A percentile compares a stretch with the other conserved stretches of the same genome.
phyloP scores from a whole-genome alignment of 2,888 invertebrate genomes.

The Ophraella communa region DNA sequence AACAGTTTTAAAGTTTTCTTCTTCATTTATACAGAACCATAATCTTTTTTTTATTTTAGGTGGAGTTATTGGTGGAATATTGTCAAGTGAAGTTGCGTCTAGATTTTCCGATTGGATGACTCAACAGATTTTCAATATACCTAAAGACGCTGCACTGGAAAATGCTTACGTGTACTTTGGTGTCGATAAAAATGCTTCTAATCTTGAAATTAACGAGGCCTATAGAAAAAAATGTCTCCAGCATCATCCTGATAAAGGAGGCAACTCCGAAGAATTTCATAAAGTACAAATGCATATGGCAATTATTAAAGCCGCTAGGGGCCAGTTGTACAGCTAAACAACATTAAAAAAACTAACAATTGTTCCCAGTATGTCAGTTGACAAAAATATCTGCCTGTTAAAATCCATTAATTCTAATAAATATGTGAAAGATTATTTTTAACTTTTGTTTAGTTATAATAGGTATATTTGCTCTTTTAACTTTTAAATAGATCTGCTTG shows the following conservation, averaged over 20 bases:
- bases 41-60: not conserved
- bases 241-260: conserved; percentile 3
- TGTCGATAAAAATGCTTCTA: not conserved
- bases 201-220: not conserved
- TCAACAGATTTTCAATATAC: not conserved
- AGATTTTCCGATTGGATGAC: not conserved
- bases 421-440: no score
- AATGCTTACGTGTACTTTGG: not conserved
- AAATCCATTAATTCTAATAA: no score
- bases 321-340: not conserved
- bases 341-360: no score
- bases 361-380: no score
- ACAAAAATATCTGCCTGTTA: no score
- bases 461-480: no score
- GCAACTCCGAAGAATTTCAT: not conserved
- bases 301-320: not conserved
- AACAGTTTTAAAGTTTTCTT: no score
- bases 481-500: no score
- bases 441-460: no score
- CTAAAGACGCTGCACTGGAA: not conserved
- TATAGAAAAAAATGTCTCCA: not conserved
- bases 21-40: no score
- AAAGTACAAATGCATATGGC: conserved; percentile 2
- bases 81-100: not conserved
- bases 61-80: not conserved